Evolutionary conservation across 2,797 vertebrate genomes (phyloP).

Genomic region (Dermochelys coriacea): DNA sequence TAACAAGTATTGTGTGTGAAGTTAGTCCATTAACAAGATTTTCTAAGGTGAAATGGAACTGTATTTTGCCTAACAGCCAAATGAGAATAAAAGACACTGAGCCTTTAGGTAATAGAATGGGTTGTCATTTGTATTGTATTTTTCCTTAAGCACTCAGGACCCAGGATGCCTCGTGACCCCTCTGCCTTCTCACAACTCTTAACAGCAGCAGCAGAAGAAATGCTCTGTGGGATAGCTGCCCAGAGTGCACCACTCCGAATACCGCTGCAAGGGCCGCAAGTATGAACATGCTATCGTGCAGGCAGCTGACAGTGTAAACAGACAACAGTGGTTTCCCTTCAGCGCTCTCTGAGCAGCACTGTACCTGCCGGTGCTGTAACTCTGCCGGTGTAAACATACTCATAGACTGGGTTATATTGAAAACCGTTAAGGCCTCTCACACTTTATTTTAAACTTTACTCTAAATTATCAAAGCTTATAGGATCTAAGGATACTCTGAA

Average conservation of each 20-base stretch:
- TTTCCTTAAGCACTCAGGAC: not conserved
- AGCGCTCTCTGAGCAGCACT: no score
- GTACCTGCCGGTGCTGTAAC: no score
- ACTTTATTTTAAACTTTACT: not conserved
- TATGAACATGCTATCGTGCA: no score
- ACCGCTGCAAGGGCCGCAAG: no score
- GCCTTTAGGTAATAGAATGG: not conserved
- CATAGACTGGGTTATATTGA: not conserved
- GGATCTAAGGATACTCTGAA: not conserved
- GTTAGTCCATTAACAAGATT: slow-evolving; percentile 11
- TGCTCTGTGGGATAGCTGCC: no score
- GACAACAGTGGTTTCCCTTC: no score
- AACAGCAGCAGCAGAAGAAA: no score
- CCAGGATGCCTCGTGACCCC: no score
- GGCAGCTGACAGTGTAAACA: no score
- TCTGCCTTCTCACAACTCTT: no score
- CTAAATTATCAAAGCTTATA: slow-evolving; percentile 6
- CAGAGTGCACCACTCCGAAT: no score
- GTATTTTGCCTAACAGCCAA: not conserved
- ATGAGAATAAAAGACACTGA: not conserved
- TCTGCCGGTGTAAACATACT: no score
- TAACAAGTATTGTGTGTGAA: not conserved
- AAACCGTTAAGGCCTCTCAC: not conserved
- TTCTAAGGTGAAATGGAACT: not conserved
- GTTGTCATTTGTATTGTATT: not conserved